A percentile compares a stretch with the other conserved stretches of the same genome.
These are phyloP conservation scores for Periophthalmodon schlosseri DNA, from an alignment of 2,113 vertebrate genomes.

Conservation along the genomic window DNA sequence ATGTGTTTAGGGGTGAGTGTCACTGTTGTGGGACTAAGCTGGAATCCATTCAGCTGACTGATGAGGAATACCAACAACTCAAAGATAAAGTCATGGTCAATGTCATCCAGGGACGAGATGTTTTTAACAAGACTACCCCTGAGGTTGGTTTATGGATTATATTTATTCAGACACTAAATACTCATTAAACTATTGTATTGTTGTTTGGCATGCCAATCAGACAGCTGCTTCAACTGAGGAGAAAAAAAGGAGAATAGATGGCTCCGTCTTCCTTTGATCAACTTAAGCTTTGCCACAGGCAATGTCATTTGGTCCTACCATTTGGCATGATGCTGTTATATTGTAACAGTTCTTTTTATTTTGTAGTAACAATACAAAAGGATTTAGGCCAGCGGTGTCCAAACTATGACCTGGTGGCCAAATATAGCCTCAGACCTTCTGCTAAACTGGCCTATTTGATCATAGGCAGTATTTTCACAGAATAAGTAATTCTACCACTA, in stretches of 20 bases:
- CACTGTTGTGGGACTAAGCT: constrained; percentile 78
- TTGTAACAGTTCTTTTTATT: constrained; percentile 5
- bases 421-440: too few species aligned
- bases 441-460: too few species aligned
- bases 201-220: not conserved
- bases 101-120: constrained; percentile 87
- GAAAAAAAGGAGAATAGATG: constrained; percentile 3
- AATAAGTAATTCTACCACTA: too few species aligned
- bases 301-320: not conserved
- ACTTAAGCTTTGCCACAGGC: not conserved
- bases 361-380: not conserved
- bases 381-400: not conserved
- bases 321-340: not conserved
- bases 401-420: not conserved
- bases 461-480: too few species aligned
- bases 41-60: constrained; percentile 86
- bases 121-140: constrained; percentile 91
- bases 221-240: not conserved
- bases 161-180: not conserved
- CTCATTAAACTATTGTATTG: not conserved
- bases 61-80: constrained; percentile 85
- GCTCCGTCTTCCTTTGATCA: not conserved
- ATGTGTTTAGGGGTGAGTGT: constrained; percentile 81
- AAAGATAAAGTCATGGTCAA: constrained; percentile 83
- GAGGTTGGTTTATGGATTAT: constrained; percentile 63